Percentiles rank a stretch among this genome's conserved stretches.
phyloP scores from a whole-genome alignment of 53 echinoderm and acorn worm genomes.

The Zoroaster sp. region DNA sequence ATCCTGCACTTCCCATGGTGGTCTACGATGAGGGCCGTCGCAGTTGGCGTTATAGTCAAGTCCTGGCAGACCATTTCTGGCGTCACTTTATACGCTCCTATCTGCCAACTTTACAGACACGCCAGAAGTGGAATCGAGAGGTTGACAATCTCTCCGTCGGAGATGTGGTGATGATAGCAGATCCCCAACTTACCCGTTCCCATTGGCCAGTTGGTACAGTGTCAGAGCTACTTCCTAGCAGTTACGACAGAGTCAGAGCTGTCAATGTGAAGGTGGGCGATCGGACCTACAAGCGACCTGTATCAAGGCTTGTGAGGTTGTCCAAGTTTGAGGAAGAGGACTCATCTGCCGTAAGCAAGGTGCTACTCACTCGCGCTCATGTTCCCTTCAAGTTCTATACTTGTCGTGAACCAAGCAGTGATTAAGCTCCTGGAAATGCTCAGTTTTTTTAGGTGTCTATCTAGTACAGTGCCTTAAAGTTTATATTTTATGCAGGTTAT shows the following conservation, averaged over 20 bases:
- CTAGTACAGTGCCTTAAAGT: background rate
- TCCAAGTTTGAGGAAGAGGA: background rate
- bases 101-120: slow-evolving; percentile 56
- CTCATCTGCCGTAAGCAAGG: background rate
- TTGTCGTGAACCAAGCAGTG: background rate
- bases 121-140: slow-evolving; percentile 52
- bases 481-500: background rate
- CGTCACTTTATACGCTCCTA: slow-evolving; percentile 57
- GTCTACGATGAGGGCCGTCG: background rate
- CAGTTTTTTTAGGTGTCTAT: no score
- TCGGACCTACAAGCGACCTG: background rate
- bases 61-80: slow-evolving; percentile 59
- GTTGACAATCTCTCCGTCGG: slow-evolving; percentile 6
- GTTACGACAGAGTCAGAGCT: background rate
- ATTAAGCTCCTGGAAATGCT: background rate
- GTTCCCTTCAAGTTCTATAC: background rate
- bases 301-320: background rate
- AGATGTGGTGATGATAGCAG: slow-evolving; percentile 17
- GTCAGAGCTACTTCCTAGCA: background rate
- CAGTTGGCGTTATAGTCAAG: no score
- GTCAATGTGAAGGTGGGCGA: background rate
- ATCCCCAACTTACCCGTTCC: background rate
- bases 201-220: slow-evolving; percentile 3
- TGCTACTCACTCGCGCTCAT: background rate
- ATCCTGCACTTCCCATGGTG: slow-evolving; percentile 17